These are phyloP conservation scores for Allophyes oxyacanthae DNA, from an alignment of 2,888 invertebrate species.

Conservation along the genomic window DNA sequence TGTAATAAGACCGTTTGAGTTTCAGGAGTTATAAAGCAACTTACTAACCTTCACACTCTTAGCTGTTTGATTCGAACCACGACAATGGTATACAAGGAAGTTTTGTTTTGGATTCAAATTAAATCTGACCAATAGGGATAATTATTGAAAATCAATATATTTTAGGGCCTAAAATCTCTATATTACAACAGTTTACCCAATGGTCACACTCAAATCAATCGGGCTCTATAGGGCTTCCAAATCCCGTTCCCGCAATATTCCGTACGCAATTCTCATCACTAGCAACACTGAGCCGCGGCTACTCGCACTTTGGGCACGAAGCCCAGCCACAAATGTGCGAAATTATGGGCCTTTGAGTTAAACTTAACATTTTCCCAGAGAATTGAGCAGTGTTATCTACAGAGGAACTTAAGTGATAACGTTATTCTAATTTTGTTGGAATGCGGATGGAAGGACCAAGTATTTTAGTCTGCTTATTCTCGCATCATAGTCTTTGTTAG, in stretches of 20 bases:
- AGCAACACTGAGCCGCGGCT: slow-evolving; percentile 23
- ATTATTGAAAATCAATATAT: too few relatives aligned
- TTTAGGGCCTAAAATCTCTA: too few relatives aligned
- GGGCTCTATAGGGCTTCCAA: slow-evolving; percentile 29
- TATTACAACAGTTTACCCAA: too few relatives aligned
- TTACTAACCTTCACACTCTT: too few relatives aligned
- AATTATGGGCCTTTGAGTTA: slow-evolving; percentile 55
- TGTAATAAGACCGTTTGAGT: too few relatives aligned
- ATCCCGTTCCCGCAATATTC: slow-evolving; percentile 29
- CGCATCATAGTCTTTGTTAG: background rate
- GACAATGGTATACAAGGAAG: too few relatives aligned
- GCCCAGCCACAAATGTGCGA: slow-evolving; percentile 48
- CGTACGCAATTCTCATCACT: slow-evolving; percentile 27
- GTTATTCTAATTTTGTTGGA: slow-evolving; percentile 25
- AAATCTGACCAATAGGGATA: too few relatives aligned
- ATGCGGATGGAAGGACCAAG: slow-evolving; percentile 33
- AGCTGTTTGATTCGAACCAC: too few relatives aligned
- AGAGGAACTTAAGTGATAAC: slow-evolving; percentile 43
- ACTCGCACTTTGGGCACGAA: slow-evolving; percentile 37
- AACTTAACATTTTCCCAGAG: slow-evolving; percentile 48
- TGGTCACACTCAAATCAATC: too few relatives aligned
- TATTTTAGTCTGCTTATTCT: background rate
- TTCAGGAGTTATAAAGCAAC: too few relatives aligned
- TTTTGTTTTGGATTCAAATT: too few relatives aligned
- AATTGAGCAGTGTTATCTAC: slow-evolving; percentile 36